Conservation (phyloP, 2,888 invertebrate species). For the Eulithis prunata region DNA sequence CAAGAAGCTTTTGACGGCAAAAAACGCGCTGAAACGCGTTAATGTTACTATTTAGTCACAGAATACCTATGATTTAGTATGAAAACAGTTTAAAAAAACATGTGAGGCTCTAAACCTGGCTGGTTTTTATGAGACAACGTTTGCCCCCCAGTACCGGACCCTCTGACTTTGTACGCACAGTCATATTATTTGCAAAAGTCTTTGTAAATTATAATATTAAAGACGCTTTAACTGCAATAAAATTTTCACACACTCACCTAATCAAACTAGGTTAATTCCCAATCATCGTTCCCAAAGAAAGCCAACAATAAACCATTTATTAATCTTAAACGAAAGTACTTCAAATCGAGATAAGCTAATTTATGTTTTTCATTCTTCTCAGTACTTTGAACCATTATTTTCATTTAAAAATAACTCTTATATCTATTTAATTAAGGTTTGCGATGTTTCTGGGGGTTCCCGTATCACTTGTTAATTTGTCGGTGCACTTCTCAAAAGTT, state of each 20-base stretch:
- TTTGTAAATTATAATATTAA: too few species aligned
- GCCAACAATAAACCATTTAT: slow-evolving; percentile 45
- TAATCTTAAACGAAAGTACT: slow-evolving; percentile 50
- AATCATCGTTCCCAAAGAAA: slow-evolving; percentile 38
- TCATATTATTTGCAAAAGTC: too few species aligned
- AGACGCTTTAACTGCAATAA: not conserved
- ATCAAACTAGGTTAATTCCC: slow-evolving; percentile 25
- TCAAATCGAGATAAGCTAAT: slow-evolving; percentile 49
- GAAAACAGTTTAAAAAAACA: too few species aligned
- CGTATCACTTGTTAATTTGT: slow-evolving; percentile 59
- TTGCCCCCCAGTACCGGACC: too few species aligned
- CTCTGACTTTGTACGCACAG: too few species aligned
- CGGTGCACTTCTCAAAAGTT: slow-evolving; percentile 60
- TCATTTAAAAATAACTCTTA: slow-evolving; percentile 24
- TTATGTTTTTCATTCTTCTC: slow-evolving; percentile 43
- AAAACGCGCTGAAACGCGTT: too few species aligned
- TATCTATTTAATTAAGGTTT: slow-evolving; percentile 25
- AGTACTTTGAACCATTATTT: slow-evolving; percentile 8
- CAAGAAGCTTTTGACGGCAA: too few species aligned
- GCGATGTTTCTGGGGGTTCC: slow-evolving; percentile 7
- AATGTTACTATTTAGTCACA: too few species aligned
- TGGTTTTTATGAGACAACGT: too few species aligned
- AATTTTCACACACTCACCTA: not conserved
- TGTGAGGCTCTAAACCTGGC: too few species aligned
- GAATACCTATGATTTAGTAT: too few species aligned